These are phyloP conservation scores for Alces alces DNA, from an alignment of 2,113 vertebrate genomes.

Conservation along the genomic window DNA sequence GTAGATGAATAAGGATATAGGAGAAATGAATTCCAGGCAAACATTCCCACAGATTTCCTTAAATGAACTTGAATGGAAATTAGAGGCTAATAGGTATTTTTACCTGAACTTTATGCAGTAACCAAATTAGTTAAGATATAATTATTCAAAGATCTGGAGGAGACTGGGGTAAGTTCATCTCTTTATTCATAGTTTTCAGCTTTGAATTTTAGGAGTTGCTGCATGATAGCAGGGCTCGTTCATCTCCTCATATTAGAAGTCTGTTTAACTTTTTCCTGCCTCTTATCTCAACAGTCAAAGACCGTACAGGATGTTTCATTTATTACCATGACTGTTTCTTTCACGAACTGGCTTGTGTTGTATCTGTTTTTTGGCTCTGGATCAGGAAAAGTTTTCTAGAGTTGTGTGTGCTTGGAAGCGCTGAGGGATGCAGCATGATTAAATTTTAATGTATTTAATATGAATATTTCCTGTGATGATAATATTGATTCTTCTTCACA, in stretches of 20 bases:
- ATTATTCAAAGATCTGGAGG: neutral
- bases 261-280: neutral
- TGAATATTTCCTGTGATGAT: neutral
- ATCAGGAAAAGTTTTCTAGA: neutral
- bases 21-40: neutral
- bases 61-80: neutral
- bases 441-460: neutral
- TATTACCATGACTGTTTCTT: neutral
- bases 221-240: neutral
- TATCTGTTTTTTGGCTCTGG: neutral
- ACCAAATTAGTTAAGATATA: neutral
- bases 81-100: neutral
- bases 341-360: neutral
- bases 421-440: neutral
- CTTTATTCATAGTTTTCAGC: neutral
- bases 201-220: neutral
- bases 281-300: neutral
- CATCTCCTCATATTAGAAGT: neutral
- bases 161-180: neutral
- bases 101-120: neutral
- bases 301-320: neutral
- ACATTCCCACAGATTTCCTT: neutral
- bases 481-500: neutral
- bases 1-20: neutral
- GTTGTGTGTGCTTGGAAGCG: neutral